These are phyloP conservation scores for Drosophila testacea DNA, from an alignment of 2,888 invertebrate genomes.

Conservation along the genomic window DNA sequence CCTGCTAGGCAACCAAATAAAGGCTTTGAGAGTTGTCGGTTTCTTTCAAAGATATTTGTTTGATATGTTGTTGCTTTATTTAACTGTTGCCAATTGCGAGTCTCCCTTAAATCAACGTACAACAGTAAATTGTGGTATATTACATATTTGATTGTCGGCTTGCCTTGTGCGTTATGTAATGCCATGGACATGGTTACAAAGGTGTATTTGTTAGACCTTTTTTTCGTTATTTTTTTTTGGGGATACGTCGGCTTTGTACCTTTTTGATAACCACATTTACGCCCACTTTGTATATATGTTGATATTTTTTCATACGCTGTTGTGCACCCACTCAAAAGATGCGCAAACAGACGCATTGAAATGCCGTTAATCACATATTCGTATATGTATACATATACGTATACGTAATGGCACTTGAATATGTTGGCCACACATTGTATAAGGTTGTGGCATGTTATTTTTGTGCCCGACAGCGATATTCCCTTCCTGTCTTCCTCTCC, in stretches of 20 bases:
- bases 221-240: conserved; percentile 37
- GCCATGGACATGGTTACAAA: conserved; percentile 34
- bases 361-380: conserved; percentile 49
- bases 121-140: conserved; percentile 51
- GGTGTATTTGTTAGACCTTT: conserved; percentile 43
- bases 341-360: conserved; percentile 55
- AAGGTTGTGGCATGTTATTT: conserved; percentile 59
- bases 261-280: conserved; percentile 60
- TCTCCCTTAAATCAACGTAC: conserved; percentile 7
- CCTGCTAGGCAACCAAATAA: conserved; percentile 22
- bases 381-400: conserved; percentile 17
- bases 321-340: conserved; percentile 46
- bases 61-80: conserved; percentile 17
- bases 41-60: conserved; percentile 5
- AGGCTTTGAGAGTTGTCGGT: conserved; percentile 10
- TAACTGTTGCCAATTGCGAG: conserved; percentile 6
- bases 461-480: conserved; percentile 47
- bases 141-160: conserved; percentile 66
- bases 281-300: conserved; percentile 28
- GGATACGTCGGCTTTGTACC: conserved; percentile 51
- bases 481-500: conserved; percentile 4
- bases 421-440: conserved; percentile 33
- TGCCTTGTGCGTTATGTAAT: conserved; percentile 24
- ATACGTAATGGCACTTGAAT: conserved; percentile 13
- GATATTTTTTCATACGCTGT: conserved; percentile 17